Percentiles rank a stretch among this genome's conserved stretches.
Evolutionary conservation across 2,113 vertebrate genomes (phyloP).

Genomic region (Petromus typicus): DNA sequence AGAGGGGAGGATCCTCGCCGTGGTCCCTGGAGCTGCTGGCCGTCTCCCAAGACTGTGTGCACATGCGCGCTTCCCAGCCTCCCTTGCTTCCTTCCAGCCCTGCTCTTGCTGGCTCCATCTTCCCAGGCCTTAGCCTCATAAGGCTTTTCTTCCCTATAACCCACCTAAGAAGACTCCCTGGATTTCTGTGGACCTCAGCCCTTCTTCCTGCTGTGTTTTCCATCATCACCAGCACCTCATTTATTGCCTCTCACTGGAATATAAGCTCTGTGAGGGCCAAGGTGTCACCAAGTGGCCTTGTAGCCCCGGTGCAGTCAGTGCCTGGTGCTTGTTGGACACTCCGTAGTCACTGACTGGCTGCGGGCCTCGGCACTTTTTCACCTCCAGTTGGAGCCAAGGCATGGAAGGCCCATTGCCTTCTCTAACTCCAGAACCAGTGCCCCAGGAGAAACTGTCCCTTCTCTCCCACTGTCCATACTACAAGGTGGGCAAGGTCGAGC

Average conservation of each 20-base stretch:
- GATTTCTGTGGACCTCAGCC: neutral
- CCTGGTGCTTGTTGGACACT: neutral
- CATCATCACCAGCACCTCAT: neutral
- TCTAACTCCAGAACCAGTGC: neutral
- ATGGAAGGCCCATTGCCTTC: neutral
- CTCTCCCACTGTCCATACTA: accelerated
- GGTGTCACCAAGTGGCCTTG: accelerated
- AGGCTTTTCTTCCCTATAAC: neutral
- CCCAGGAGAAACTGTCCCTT: neutral
- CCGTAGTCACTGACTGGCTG: neutral
- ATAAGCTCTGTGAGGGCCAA: neutral
- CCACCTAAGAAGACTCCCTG: neutral
- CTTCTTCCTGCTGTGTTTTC: neutral
- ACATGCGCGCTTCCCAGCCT: accelerated
- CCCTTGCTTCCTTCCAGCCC: neutral
- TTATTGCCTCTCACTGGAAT: neutral
- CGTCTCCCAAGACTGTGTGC: accelerated
- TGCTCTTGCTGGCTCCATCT: neutral
- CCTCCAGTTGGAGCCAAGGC: neutral
- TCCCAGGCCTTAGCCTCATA: neutral
- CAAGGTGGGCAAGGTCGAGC: neutral
- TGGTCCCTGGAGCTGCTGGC: too few species aligned
- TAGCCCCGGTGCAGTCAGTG: accelerated
- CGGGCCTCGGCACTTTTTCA: neutral
- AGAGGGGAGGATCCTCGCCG: neutral